Percentiles rank a stretch among this genome's conserved stretches.
Evolutionary conservation across 1,140 invertebrate genomes (phyloP).

Genomic region (Metaphire vulgaris): DNA sequence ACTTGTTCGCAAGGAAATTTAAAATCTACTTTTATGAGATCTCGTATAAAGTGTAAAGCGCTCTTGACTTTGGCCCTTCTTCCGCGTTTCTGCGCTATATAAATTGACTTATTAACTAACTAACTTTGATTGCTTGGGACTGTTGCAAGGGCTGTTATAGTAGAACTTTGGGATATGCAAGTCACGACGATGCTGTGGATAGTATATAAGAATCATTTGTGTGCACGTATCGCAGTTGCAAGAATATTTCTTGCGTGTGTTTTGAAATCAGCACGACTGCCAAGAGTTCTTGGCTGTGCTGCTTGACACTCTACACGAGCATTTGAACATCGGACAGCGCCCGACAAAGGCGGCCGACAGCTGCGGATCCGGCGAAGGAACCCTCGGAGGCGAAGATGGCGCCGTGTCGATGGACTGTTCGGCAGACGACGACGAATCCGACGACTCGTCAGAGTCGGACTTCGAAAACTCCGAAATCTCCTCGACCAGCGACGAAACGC

Average conservation of each 20-base stretch:
- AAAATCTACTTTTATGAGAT: no score
- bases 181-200: no score
- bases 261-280: constrained; percentile 60
- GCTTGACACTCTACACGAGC: constrained; percentile 63
- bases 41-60: no score
- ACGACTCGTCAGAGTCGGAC: not conserved
- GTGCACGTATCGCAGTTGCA: not conserved
- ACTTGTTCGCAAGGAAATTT: no score
- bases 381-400: not conserved
- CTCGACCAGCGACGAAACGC: not conserved
- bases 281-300: constrained; percentile 67
- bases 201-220: not conserved
- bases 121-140: no score
- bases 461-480: not conserved
- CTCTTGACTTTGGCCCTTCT: no score
- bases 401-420: not conserved
- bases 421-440: not conserved
- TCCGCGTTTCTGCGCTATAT: no score
- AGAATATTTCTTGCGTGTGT: not conserved
- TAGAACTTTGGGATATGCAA: no score
- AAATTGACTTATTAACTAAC: no score
- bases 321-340: constrained; percentile 54
- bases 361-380: not conserved
- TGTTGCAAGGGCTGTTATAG: no score
- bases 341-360: not conserved